Base-by-base conservation (phyloP, 1,140 invertebrate genomes). In the Aphelenchoides fujianensis region DNA sequence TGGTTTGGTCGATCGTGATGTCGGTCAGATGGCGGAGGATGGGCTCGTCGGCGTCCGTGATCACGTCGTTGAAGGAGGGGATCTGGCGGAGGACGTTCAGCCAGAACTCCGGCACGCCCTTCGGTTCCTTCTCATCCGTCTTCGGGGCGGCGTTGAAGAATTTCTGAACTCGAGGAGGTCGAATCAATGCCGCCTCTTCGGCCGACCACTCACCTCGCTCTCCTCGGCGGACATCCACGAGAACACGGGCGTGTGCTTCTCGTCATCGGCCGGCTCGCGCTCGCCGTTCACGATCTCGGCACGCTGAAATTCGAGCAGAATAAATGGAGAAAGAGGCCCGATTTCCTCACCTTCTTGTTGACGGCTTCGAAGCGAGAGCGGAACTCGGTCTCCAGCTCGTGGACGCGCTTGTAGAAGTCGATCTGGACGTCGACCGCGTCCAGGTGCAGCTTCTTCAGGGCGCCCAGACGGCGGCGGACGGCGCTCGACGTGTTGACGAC, bases 31-130 rank as follows among this genome's bases (percentile, higher is more conserved):
- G 90, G 82, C 93, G 91, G 9, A 99, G 86, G 81, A 97, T 95
- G 0, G 94, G 92, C 84, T 95, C 92, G 87, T 99, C 96, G 83
- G 95, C 90, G 75, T 93, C 91, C 82, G 88, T 81, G 32, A 87
- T 79, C 34, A 95, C 93, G 81, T 96, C 93, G 67, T 90, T 89
- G 37, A 97, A 85, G 84, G 94, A 89, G 32, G 90, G 90, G n/a
- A 94, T 92, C 88, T 95, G 97, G 81, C 92, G 93, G 85, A 98
- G 95, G 83, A 95, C 92, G 3, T 91, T 95, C 66, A 97, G 87
- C 96, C 96, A 98, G 87, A 98, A 98, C 64, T 93, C 91, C 1
- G 95, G 94, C 84, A 98, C 91, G 30, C 96, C 96, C 84, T 91
- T 92, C 57, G 52, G 67, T 71, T 35, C 61, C 70, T n/a, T 54